phyloP scores from a whole-genome alignment of 2,888 invertebrate species.

The Agrotis puta region DNA sequence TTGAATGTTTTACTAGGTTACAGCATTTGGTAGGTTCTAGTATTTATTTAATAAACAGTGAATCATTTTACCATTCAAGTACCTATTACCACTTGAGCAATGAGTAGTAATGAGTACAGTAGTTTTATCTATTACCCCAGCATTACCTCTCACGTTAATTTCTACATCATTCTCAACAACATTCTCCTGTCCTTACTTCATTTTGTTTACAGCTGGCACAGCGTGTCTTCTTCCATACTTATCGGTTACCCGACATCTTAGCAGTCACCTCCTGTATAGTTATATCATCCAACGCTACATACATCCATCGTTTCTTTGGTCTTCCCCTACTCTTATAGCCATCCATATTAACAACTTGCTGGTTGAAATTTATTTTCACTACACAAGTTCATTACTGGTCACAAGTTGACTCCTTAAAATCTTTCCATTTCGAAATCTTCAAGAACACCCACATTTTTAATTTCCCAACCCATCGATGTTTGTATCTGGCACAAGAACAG shows the following conservation, averaged over 20 bases:
- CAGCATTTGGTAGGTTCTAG: no score
- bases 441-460: slow-evolving; percentile 2
- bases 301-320: no score
- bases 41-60: neutral
- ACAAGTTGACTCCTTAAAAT: neutral
- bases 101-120: neutral
- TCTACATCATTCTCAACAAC: neutral
- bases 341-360: no score
- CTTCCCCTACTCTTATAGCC: no score
- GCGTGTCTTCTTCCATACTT: neutral
- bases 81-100: neutral
- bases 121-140: neutral
- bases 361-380: no score
- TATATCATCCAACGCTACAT: no score
- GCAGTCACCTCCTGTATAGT: no score
- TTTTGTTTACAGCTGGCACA: neutral
- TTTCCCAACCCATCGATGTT: slow-evolving; percentile 44
- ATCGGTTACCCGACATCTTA: neutral
- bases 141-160: neutral
- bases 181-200: neutral
- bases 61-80: neutral
- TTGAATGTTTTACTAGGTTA: neutral
- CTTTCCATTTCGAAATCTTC: neutral
- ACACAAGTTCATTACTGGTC: neutral
- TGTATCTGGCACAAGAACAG: slow-evolving; percentile 62